Base-by-base conservation (phyloP, 2,797 vertebrate genomes). In the Clarias pachynema region DNA sequence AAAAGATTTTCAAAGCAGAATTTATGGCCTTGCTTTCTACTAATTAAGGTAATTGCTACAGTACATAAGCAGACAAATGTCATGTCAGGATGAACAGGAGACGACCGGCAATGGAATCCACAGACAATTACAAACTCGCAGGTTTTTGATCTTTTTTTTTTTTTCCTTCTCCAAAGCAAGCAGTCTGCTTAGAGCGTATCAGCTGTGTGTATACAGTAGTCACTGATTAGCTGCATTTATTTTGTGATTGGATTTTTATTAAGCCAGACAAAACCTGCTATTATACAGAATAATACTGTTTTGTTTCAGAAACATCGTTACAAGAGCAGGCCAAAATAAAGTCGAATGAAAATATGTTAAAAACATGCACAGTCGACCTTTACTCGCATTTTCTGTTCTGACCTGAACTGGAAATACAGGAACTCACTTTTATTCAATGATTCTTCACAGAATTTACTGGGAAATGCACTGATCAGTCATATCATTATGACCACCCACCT, bases 91-190 rank as follows among this genome's bases (percentile, higher is more conserved):
- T 44, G 37, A n/a, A 14, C 3, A 10, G 37, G 5, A 72, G 40
- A 49, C 37, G 44, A 26, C 0, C 44, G 34, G 34, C 34, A 20
- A 69, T 0, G 22, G 37, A 14, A n/a, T 44, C 22, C 37, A 44
- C 37, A 3, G 15, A 37, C 69, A n/a, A n/a, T 44, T 44, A 49
- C 44, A 72, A 79, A 57, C 24, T 82, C 29, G n/a, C 60, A n/a
- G 29, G 44, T 75, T 56, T 70, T 69, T 77, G 69, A 59, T 16
- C 57, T 44, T 44, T 86, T 75, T 34, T 75, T 34, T 31, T 59
- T 34, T 75, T 63, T 57, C 5, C 75, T 31, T 34, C 34, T 72
- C 83, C 37, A 79, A 40, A 60, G 49, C 63, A 77, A 70, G 18
- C 20, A 9, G 68, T 9, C 68, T 70, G 14, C 70, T 49, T 20